Base-by-base conservation (phyloP, 1,140 invertebrate genomes). In the Radopholus similis region DNA sequence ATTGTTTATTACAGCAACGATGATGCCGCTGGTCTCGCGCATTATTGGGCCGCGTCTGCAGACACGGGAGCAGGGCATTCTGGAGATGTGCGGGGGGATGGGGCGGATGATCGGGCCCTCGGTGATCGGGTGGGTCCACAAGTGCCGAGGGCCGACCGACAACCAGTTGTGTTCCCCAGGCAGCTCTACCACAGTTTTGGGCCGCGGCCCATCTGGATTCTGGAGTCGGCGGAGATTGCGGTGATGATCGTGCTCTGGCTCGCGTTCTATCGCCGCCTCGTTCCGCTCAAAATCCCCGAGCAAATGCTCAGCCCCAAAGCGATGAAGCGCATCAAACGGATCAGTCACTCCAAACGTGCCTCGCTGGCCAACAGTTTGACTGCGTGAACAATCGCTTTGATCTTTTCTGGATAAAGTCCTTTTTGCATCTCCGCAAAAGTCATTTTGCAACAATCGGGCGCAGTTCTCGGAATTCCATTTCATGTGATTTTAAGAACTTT, bases 41-140 rank as follows among this genome's bases (percentile, higher is more conserved):
- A 58, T 73, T 18, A 32, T 75, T 21, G 72, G 72, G 11, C 66
- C 71, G 11, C 26, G 66, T 34, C 51, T 44, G 55, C 70, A 73
- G 62, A 68, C 66, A 15, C 64, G 65, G 13, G 38, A 72, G 32
- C 72, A 73, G 47, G 66, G 72, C 28, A 15, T 73, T 1, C 53
- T 77, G 28, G 58, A 67, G 63, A 58, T 59, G 37, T 49, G 58
- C 15, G 66, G 70, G 30, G 38, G 51, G 0, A 15, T 34, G 53
- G 66, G 67, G 18, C 37, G 67, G 2, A n/a, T 67, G 30, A n/a
- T 47, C 15, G 65, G 65, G 6, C 65, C 65, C 9, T 21, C 66
- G 28, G 28, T 63, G 57, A 66, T 66, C 44, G 57, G 60, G 60
- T 64, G 8, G 9, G 15, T 35, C 18, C 9, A 9, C 15, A 26